Percentiles rank a stretch among this genome's conserved stretches.
phyloP scores from a whole-genome alignment of 2,113 vertebrate species.

The Malurus elegans region DNA sequence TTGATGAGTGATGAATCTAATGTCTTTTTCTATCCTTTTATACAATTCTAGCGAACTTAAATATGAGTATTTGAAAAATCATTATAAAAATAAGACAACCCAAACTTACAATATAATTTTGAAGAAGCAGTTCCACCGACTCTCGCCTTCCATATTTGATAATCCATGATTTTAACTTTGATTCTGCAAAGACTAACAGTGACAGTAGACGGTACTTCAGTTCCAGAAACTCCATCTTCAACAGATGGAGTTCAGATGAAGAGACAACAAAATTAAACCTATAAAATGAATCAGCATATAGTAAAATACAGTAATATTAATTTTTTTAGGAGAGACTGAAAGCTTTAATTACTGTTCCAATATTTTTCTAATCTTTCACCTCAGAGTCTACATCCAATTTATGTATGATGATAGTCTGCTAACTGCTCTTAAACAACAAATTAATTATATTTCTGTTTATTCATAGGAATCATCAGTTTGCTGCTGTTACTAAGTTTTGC shows the following conservation, averaged over 20 bases:
- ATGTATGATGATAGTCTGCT: not conserved
- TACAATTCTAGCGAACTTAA: not conserved
- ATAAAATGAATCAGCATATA: constrained; percentile 59
- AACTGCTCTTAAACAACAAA: not conserved
- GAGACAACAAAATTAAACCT: constrained; percentile 95
- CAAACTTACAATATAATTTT: constrained; percentile 89
- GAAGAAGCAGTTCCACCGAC: constrained; percentile 90
- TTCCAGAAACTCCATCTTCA: constrained; percentile 97
- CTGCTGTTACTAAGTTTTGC: constrained; percentile 45
- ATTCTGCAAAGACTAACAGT: constrained; percentile 92
- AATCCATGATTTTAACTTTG: constrained; percentile 98
- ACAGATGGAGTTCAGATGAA: constrained; percentile 89
- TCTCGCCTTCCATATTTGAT: constrained; percentile 96
- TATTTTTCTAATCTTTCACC: not conserved
- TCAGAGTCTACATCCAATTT: not conserved
- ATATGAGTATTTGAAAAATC: not conserved
- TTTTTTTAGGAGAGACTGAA: constrained; percentile 17
- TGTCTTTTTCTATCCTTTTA: not conserved
- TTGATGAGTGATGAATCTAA: not conserved
- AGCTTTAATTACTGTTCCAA: not conserved
- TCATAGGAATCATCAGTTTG: constrained; percentile 12
- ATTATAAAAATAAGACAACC: not conserved
- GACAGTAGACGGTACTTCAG: constrained; percentile 95
- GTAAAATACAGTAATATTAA: constrained; percentile 25
- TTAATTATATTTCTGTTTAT: constrained; percentile 1